These are phyloP conservation scores for Sternotherus odoratus DNA, from an alignment of 2,797 vertebrate species.

Conservation along the genomic window DNA sequence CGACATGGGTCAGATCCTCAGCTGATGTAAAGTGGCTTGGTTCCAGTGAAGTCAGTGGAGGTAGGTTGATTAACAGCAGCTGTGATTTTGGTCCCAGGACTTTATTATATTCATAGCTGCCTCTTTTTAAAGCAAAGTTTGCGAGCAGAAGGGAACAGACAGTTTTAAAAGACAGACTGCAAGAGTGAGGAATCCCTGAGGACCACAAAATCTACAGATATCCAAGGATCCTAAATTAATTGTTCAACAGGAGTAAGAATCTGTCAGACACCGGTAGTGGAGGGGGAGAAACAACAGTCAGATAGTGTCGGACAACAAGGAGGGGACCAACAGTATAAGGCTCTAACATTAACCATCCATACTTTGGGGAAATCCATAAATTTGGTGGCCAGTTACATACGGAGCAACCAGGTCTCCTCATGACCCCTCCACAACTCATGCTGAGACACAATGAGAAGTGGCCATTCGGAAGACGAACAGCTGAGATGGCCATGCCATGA, in stretches of 20 bases:
- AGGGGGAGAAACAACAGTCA: neutral
- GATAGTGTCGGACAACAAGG: neutral
- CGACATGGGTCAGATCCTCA: neutral
- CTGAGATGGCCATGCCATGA: neutral
- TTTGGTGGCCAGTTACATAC: rapidly evolving
- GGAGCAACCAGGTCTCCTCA: neutral
- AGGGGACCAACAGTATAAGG: neutral
- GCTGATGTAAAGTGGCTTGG: neutral
- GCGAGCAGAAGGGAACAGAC: neutral
- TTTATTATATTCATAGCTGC: neutral
- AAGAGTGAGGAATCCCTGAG: neutral
- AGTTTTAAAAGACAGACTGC: neutral
- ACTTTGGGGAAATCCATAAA: neutral
- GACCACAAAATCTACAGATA: neutral
- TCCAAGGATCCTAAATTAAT: neutral
- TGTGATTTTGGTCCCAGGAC: neutral
- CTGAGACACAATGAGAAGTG: neutral
- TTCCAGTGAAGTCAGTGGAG: neutral
- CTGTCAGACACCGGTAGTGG: neutral
- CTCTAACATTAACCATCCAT: neutral
- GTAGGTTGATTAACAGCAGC: neutral
- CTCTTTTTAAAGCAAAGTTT: neutral
- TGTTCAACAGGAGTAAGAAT: neutral
- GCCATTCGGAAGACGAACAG: neutral
- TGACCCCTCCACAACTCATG: neutral